Base-by-base conservation (phyloP, 2,797 vertebrate genomes). In the Mus caroli region DNA sequence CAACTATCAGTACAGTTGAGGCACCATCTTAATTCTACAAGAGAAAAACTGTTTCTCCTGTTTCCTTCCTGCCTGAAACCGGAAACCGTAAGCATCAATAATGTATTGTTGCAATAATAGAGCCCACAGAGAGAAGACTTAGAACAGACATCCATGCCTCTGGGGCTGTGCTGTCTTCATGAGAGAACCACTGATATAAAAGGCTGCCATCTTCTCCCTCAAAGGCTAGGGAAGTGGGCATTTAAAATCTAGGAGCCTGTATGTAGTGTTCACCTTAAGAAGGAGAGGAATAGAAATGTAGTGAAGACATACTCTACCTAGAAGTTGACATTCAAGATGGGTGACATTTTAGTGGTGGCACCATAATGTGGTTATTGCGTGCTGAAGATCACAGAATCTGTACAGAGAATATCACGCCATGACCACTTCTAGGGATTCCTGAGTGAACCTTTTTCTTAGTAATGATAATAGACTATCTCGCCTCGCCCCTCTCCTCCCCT, bases 211-310 rank as follows among this genome's bases (percentile, higher is more conserved):
- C 76, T 40, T 78, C 37, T 52, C 62, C 54, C 78, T 58, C n/a
- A 71, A 93, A 93, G 28, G 50, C 22, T 87, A 71, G 20, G 31
- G 15, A 60, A 54, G 56, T 43, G 3, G 31, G 24, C 24, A 86
- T 93, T 93, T 71, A 77, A 69, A 92, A 37, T 46, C 56, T 6
- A 64, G 15, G 40, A 40, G 46, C 6, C 26, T 2, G 13, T 54
- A 13, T 88, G 82, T 56, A 80, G 34, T 92, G 15, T 89, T 31
- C 6, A 86, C 4, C 94, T 37, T 82, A 67, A 91, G 67, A 67
- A 60, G 2, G 6, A 62, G 31, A 91, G 50, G 20, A 82, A 83
- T 15, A 73, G 40, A 77, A 79, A 14, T 79, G 1, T 76, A 52
- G n/a, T 67, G 2, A 91, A 86, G 52, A 4, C 52, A 15, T 26